Evolutionary conservation across 1,140 invertebrate genomes (phyloP).

Genomic region (Diabrotica undecimpunctata): DNA sequence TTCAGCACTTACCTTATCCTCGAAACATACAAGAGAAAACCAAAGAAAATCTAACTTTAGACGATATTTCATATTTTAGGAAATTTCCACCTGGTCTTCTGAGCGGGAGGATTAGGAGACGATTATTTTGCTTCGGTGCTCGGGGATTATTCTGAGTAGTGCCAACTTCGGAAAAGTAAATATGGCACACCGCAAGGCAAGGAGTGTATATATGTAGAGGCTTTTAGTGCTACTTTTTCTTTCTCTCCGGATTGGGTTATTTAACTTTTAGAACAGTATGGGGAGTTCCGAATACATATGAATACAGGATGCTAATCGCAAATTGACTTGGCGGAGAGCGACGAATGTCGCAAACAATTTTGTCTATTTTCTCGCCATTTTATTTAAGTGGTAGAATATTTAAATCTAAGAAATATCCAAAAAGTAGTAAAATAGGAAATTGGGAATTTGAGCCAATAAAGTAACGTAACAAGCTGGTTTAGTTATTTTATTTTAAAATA

Average conservation of each 20-base stretch:
- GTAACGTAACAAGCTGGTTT: no score
- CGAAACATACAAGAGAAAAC: neutral
- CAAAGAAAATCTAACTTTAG: neutral
- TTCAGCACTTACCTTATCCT: neutral
- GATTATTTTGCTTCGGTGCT: slow-evolving; percentile 11
- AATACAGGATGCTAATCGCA: neutral
- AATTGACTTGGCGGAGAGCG: no score
- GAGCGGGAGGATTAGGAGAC: slow-evolving; percentile 5
- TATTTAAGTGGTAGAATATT: no score
- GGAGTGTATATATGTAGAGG: slow-evolving; percentile 1
- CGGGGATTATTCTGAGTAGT: slow-evolving; percentile 8
- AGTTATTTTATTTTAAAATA: no score
- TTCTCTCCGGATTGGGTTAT: neutral
- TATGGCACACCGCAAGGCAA: neutral
- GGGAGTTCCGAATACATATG: neutral
- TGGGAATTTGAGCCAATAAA: no score
- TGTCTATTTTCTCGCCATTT: no score
- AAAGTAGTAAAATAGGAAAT: no score
- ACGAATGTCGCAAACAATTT: no score
- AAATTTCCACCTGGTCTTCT: slow-evolving; percentile 9
- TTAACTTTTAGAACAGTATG: neutral
- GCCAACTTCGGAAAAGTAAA: slow-evolving; percentile 12
- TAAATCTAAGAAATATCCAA: no score
- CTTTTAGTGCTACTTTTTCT: neutral
- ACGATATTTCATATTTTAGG: neutral